Evolutionary conservation across 2,113 vertebrate species (phyloP).

Genomic region (Anas platyrhynchos): DNA sequence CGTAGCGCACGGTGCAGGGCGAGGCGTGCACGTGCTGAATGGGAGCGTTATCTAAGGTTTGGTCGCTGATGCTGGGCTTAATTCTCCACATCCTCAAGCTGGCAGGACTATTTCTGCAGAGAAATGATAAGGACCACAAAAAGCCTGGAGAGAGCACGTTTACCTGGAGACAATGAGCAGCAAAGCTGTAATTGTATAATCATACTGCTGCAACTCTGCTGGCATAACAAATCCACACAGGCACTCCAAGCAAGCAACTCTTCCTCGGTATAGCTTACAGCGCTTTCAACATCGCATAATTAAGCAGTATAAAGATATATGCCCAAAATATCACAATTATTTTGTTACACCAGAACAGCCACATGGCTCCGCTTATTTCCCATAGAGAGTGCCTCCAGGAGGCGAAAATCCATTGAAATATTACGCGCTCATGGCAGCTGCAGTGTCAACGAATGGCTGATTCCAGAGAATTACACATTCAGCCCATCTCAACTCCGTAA

Average conservation of each 20-base stretch:
- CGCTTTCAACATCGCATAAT: neutral
- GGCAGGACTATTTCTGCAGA: neutral
- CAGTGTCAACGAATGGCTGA: fast-evolving
- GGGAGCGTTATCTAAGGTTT: neutral
- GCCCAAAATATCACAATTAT: neutral
- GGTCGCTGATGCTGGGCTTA: neutral
- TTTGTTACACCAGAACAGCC: neutral
- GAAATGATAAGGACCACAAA: neutral
- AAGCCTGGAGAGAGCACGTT: neutral
- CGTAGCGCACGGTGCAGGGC: fast-evolving
- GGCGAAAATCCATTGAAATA: neutral
- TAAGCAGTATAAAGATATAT: neutral
- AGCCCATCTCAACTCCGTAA: fast-evolving
- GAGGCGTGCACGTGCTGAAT: fast-evolving
- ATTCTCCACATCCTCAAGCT: neutral
- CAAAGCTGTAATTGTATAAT: neutral
- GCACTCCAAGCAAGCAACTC: neutral
- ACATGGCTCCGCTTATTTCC: neutral
- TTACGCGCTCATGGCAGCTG: neutral
- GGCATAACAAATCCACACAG: neutral
- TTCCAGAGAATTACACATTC: neutral
- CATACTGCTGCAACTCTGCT: neutral
- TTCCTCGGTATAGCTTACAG: neutral
- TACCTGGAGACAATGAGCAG: slow-evolving; percentile 2
- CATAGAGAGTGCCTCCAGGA: neutral